These are phyloP conservation scores for Drosophila imparisetae DNA, from an alignment of 2,888 invertebrate species.

Conservation along the genomic window DNA sequence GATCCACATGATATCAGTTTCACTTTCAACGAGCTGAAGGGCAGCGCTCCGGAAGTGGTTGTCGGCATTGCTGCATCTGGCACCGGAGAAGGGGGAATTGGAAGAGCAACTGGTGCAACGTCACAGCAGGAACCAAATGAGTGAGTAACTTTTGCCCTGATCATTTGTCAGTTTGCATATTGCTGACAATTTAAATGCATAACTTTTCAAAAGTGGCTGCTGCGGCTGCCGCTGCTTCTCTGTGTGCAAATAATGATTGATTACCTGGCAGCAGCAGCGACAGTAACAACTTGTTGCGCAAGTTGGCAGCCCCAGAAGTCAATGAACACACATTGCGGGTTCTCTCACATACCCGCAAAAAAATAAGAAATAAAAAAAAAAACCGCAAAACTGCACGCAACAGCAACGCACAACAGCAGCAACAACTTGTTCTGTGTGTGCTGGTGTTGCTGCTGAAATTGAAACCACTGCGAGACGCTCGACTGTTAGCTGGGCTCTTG, in stretches of 20 bases:
- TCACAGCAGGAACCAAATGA: conserved; percentile 78
- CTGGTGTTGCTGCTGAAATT: conserved; percentile 63
- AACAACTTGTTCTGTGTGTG: conserved; percentile 63
- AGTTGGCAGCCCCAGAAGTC: conserved; percentile 72
- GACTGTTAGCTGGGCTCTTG: conserved; percentile 33
- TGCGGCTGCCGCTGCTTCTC: conserved; percentile 24
- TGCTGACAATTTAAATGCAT: conserved; percentile 81
- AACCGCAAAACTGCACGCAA: conserved; percentile 65
- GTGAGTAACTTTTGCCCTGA: conserved; percentile 74
- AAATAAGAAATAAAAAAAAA: too few species aligned
- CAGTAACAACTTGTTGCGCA: conserved; percentile 57
- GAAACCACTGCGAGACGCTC: conserved; percentile 67
- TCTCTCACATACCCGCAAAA: conserved; percentile 37
- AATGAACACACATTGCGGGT: conserved; percentile 80
- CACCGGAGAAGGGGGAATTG: background rate
- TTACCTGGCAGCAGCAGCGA: conserved; percentile 59
- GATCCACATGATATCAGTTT: conserved; percentile 84
- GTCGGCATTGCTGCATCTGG: conserved; percentile 27
- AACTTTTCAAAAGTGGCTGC: conserved; percentile 55
- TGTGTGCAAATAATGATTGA: conserved; percentile 77
- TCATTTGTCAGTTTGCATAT: conserved; percentile 80
- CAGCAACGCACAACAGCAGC: conserved; percentile 45
- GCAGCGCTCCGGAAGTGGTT: conserved; percentile 57
- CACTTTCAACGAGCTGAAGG: conserved; percentile 83
- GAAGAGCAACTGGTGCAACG: conserved; percentile 18